phyloP scores from a whole-genome alignment of 2,797 vertebrate genomes.

The Columba guinea region DNA sequence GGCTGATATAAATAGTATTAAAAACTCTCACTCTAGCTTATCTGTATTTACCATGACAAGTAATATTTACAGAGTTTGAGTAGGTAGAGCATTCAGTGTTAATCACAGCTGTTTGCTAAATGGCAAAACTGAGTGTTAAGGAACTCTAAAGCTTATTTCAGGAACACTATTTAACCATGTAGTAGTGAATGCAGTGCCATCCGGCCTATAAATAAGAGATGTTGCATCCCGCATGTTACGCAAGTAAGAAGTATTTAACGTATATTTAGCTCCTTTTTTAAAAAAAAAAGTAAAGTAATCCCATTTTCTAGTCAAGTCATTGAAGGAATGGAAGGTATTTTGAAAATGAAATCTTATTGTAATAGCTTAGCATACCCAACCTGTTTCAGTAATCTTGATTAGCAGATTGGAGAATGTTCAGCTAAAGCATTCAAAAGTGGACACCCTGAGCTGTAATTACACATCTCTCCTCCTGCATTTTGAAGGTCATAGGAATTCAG shows the following conservation, averaged over 20 bases:
- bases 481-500: not conserved
- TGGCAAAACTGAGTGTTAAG: not conserved
- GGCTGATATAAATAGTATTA: not conserved
- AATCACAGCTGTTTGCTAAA: slow-evolving; percentile 15
- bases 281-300: not conserved
- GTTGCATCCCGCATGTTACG: not conserved
- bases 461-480: not conserved
- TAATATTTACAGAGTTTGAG: slow-evolving; percentile 11
- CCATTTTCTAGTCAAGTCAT: not conserved
- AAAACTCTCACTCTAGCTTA: not conserved
- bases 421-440: not conserved
- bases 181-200: not conserved
- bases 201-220: not conserved
- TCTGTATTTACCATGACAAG: slow-evolving; percentile 13
- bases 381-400: not conserved
- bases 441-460: not conserved
- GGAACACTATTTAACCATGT: not conserved
- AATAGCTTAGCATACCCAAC: not conserved
- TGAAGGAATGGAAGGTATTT: not conserved
- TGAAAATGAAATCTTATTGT: not conserved
- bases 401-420: not conserved
- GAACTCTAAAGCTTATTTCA: not conserved
- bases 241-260: not conserved
- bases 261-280: no score
- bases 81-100: not conserved